A percentile compares a stretch with the other conserved stretches of the same genome.
phyloP scores from a whole-genome alignment of 1,140 invertebrate species.

The Neodiprion pinetum region DNA sequence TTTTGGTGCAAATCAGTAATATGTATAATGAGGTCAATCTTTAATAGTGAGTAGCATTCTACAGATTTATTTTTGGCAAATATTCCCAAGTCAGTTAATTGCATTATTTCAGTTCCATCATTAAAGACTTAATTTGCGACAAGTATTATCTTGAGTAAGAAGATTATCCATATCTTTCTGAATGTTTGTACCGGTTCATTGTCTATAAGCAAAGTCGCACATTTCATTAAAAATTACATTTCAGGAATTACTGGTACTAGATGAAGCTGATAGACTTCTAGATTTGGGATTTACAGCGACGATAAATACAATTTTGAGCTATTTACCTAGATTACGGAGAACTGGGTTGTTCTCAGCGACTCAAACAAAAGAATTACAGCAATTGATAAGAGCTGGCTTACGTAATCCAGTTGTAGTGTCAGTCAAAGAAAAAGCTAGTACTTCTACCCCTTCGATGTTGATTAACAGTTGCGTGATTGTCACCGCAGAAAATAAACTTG shows the following conservation, averaged over 20 bases:
- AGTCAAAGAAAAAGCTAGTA: conserved; percentile 85
- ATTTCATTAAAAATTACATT: conserved; percentile 22
- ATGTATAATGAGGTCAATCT: no score
- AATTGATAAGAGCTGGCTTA: conserved; percentile 91
- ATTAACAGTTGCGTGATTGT: conserved; percentile 88
- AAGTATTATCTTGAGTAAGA: conserved; percentile 9
- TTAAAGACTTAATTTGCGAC: neutral
- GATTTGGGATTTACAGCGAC: conserved; percentile 90
- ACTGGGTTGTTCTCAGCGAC: conserved; percentile 99
- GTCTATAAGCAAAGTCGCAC: no score
- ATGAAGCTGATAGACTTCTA: conserved; percentile 95
- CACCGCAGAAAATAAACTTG: conserved; percentile 78
- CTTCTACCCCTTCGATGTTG: conserved; percentile 82
- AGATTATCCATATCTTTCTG: conserved; percentile 13
- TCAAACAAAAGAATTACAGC: conserved; percentile 93
- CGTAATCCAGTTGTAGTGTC: conserved; percentile 92
- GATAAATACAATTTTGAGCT: conserved; percentile 90
- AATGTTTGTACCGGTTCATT: no score
- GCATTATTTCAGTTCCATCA: conserved; percentile 6
- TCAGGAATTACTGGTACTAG: conserved; percentile 91
- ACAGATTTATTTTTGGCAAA: no score
- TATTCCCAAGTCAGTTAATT: conserved; percentile 8
- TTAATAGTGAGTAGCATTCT: no score
- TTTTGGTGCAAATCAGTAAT: no score
- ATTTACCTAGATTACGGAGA: conserved; percentile 89